These are phyloP conservation scores for Drosophila anomelani DNA, from an alignment of 2,888 invertebrate genomes.

Conservation along the genomic window DNA sequence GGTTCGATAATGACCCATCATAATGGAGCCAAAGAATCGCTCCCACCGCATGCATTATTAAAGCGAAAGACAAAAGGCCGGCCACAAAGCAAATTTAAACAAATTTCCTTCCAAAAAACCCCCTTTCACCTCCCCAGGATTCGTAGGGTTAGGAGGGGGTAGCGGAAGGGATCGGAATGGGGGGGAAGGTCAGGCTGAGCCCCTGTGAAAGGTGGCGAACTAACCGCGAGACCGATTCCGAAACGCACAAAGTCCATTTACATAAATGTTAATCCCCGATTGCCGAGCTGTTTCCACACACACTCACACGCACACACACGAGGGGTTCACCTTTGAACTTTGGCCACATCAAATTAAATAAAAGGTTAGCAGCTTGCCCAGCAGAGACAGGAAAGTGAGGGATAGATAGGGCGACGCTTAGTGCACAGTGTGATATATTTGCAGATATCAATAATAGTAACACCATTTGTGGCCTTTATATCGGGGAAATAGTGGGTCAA, in stretches of 20 bases:
- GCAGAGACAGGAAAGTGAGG: neutral
- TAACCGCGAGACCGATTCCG: constrained; percentile 38
- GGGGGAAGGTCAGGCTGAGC: neutral
- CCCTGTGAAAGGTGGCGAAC: constrained; percentile 20
- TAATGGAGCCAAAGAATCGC: constrained; percentile 51
- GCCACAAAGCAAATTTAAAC: constrained; percentile 67
- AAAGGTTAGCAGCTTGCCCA: constrained; percentile 60
- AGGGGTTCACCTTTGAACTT: constrained; percentile 68
- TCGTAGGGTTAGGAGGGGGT: neutral
- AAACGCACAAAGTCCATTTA: constrained; percentile 65
- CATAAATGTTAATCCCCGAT: constrained; percentile 65
- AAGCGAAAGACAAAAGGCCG: constrained; percentile 31
- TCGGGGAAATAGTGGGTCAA: neutral
- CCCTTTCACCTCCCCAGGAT: neutral
- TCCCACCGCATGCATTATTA: constrained; percentile 55
- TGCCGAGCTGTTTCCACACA: constrained; percentile 10
- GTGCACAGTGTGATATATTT: constrained; percentile 8
- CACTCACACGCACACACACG: constrained; percentile 7
- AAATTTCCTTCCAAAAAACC: constrained; percentile 44
- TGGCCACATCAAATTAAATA: constrained; percentile 70
- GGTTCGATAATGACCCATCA: constrained; percentile 62
- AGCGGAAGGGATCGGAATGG: neutral
- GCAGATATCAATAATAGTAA: constrained; percentile 1
- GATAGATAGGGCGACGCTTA: constrained; percentile 1
- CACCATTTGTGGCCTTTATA: neutral